Evolutionary conservation across 2,113 vertebrate species (phyloP), one percentile per base, ranked within the genome.

Genomic region (Octodon degus): DNA sequence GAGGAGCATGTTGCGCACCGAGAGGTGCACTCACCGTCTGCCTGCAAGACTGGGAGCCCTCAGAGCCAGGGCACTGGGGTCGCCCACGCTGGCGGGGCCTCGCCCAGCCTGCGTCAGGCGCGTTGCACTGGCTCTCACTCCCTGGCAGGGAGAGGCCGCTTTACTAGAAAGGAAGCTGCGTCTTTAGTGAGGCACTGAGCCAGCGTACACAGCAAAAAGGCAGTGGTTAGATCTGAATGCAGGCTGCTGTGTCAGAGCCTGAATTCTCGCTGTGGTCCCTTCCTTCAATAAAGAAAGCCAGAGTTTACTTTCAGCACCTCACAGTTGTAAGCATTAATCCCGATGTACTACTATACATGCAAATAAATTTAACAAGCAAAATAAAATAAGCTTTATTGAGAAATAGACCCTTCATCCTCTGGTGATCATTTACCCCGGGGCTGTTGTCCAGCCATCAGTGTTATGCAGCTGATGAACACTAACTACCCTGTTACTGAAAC

Each of bases 41-140:
- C 43, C 43, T 50, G 27, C 43, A 5, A 32, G 76, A 47, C 76
- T 7, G 27, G 13, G 76, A 27, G 72, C 24, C 6, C 72, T 43
- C 72, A 43, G 74, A 27, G 43, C 76, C 37, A 0, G 20, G n/a
- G 70, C 70, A 3, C 70, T 19, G 3, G n/a, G 20, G 34, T 20
- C 70, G 19, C 3, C 70, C 70, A 37, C 7, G 9, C 19, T 32
- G 5, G 67, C 16, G 2, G 32, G 32, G 34, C 17, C 34, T 70
- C 32, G n/a, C 34, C 34, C 16, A 70, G 67, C 67, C 34, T 10
- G 20, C 3, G 72, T 37, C 37, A 25, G 2, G 72, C 14, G 37
- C 19, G 1, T 32, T 16, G 0, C 4, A 4, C 13, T 25, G 0
- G 1, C 27, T 24, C 70, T 43, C 43, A 22, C 3, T 70, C 70